These are phyloP conservation scores for Chloroceryle amazona DNA, from an alignment of 2,797 vertebrate genomes.

Conservation along the genomic window DNA sequence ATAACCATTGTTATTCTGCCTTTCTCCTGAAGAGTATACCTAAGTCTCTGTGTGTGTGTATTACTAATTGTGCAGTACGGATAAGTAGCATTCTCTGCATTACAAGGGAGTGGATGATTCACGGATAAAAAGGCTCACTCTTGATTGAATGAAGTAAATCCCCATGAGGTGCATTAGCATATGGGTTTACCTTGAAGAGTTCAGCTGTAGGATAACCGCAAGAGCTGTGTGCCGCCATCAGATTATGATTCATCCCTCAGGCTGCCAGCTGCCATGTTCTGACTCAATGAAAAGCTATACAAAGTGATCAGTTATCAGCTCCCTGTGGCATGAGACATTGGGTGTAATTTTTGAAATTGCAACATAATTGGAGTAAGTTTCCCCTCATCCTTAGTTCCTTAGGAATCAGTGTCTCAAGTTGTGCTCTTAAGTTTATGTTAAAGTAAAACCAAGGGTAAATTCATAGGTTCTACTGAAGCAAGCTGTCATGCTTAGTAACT, in stretches of 20 bases:
- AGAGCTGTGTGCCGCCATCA: not conserved
- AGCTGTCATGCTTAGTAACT: not conserved
- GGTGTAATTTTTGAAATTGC: not conserved
- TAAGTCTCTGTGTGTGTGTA: not conserved
- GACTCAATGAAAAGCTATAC: not conserved
- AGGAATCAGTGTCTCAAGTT: not conserved
- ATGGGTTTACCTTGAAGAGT: not conserved
- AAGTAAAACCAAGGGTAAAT: not conserved
- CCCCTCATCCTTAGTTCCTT: not conserved
- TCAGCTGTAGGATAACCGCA: not conserved
- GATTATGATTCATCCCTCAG: not conserved
- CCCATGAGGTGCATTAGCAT: not conserved
- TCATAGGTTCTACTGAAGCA: not conserved
- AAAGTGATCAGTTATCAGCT: not conserved
- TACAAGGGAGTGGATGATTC: not conserved
- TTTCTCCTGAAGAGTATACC: not conserved
- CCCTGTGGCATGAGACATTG: not conserved
- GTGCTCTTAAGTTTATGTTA: not conserved
- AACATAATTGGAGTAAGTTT: not conserved
- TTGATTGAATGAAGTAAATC: not conserved
- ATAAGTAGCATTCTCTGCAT: not conserved
- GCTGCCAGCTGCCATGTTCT: not conserved
- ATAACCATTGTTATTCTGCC: slow-evolving; percentile 49
- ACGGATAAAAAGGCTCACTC: not conserved
- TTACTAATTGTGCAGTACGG: not conserved